Percentiles rank a stretch among this genome's conserved stretches.
phyloP scores from a whole-genome alignment of 2,113 vertebrate species.

The Pteronura brasiliensis region DNA sequence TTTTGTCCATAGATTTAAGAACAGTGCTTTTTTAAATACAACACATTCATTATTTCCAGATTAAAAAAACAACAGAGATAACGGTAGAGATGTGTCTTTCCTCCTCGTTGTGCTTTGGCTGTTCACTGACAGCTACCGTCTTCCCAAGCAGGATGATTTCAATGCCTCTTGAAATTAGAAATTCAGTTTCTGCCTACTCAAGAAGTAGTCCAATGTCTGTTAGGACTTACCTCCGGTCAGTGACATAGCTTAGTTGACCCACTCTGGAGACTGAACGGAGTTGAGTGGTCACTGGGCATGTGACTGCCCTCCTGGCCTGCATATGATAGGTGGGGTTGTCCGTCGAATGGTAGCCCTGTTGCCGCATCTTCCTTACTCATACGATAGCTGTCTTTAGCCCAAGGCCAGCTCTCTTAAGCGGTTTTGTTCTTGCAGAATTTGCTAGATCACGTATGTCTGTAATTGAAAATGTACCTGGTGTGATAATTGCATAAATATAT shows the following conservation, averaged over 20 bases:
- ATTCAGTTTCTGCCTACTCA: neutral
- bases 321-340: neutral
- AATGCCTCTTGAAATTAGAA: neutral
- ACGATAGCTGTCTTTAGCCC: neutral
- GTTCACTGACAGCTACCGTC: neutral
- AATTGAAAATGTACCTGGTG: neutral
- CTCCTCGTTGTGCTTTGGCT: neutral
- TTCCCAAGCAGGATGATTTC: neutral
- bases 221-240: neutral
- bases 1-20: neutral
- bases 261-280: neutral
- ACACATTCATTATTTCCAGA: neutral
- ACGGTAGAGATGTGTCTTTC: neutral
- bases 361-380: neutral
- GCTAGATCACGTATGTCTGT: neutral
- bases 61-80: neutral
- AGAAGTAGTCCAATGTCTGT: neutral
- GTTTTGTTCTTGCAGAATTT: constrained; percentile 15
- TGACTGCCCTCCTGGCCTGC: neutral
- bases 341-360: neutral
- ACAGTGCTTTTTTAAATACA: neutral
- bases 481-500: neutral
- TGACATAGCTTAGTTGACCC: neutral
- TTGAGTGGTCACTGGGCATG: neutral
- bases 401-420: neutral